Evolutionary conservation across 2,888 invertebrate species (phyloP).

Genomic region (Serripes groenlandicus): DNA sequence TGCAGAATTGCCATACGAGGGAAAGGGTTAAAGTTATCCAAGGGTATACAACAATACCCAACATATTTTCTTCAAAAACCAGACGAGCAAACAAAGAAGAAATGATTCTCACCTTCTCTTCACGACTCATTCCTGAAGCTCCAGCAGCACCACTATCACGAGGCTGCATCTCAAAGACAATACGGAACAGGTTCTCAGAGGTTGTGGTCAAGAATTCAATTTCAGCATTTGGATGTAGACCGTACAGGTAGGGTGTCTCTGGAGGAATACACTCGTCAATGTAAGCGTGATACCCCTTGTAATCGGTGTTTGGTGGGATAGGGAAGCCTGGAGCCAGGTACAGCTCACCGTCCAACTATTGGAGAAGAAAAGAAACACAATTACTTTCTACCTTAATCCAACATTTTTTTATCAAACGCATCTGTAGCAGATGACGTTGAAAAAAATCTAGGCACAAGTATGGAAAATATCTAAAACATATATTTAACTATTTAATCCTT

Average conservation of each 20-base stretch:
- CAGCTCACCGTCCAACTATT: conserved; percentile 95
- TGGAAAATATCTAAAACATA: too few species aligned
- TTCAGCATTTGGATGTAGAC: conserved; percentile 98
- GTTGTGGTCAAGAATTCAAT: conserved; percentile 98
- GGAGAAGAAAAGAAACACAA: conserved; percentile 45
- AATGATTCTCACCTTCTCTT: conserved; percentile 91
- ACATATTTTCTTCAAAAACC: too few species aligned
- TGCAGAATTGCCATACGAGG: too few species aligned
- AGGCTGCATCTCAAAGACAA: conserved; percentile 99
- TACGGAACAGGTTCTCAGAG: conserved; percentile 96
- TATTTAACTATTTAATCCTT: too few species aligned
- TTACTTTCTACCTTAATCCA: too few species aligned
- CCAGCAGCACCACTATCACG: conserved; percentile 95
- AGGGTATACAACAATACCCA: too few species aligned
- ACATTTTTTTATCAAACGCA: too few species aligned
- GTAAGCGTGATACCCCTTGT: conserved; percentile 96
- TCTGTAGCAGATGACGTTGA: too few species aligned
- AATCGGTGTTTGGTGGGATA: conserved; percentile 97
- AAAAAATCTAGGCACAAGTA: too few species aligned
- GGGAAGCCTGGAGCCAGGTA: conserved; percentile 96
- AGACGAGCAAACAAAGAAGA: too few species aligned
- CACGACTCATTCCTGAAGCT: conserved; percentile 94
- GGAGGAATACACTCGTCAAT: conserved; percentile 97
- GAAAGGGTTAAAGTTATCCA: too few species aligned
- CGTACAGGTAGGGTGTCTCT: conserved; percentile 97